phyloP scores from a whole-genome alignment of 2,113 vertebrate genomes.

The Malurus melanocephalus region DNA sequence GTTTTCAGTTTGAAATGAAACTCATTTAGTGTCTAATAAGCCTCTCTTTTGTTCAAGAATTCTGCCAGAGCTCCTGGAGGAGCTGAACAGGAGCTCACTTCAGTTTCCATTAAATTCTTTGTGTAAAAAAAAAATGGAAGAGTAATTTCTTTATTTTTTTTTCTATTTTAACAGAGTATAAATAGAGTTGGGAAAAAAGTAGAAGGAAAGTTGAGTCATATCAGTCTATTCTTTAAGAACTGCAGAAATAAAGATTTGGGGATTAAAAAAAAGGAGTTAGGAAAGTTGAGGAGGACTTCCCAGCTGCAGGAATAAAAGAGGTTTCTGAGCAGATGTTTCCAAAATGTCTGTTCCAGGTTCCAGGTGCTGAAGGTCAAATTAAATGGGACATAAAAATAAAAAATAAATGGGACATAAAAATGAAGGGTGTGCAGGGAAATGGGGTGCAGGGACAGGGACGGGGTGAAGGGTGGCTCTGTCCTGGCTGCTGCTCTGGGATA shows the following conservation, averaged over 20 bases:
- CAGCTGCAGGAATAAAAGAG: not conserved
- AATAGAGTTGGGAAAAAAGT: not conserved
- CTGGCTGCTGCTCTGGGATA: not conserved
- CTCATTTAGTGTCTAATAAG: not conserved
- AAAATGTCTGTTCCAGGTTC: not conserved
- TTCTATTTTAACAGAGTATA: not conserved
- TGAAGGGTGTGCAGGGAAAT: not conserved
- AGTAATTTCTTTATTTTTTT: not conserved
- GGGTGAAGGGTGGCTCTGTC: not conserved
- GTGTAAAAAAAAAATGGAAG: not conserved
- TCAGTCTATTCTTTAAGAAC: not conserved
- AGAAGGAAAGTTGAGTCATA: not conserved
- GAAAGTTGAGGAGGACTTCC: not conserved
- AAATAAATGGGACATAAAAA: accelerated
- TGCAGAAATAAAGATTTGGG: not conserved
- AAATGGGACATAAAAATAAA: accelerated
- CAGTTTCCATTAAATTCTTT: not conserved
- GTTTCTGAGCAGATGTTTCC: not conserved
- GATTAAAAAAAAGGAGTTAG: no score
- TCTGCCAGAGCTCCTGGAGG: not conserved
- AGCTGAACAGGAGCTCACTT: not conserved
- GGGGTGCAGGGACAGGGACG: accelerated
- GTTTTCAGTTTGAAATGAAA: slow-evolving; percentile 3
- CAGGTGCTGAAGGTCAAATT: not conserved
- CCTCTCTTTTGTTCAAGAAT: not conserved